Evolutionary conservation across 2,888 invertebrate genomes (phyloP).

Genomic region (Lomographa bimaculata): DNA sequence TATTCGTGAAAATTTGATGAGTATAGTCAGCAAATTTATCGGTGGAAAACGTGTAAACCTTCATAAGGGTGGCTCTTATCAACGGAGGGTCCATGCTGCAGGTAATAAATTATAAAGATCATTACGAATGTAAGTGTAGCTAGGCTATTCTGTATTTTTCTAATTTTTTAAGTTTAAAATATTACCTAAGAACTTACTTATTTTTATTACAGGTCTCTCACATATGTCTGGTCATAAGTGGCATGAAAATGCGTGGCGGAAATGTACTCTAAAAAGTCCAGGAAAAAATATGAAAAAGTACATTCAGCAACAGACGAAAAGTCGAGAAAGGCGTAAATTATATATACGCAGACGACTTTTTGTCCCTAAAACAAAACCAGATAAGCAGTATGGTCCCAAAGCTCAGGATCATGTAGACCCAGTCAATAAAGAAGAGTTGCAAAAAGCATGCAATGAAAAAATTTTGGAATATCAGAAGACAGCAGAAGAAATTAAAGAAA

Average conservation of each 20-base stretch:
- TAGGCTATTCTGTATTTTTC: too few species aligned
- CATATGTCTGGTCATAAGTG: neutral
- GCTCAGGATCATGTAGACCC: neutral
- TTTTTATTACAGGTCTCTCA: neutral
- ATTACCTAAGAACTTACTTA: too few species aligned
- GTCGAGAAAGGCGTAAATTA: neutral
- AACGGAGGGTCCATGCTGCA: constrained; percentile 3
- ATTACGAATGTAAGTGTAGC: too few species aligned
- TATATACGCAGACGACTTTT: neutral
- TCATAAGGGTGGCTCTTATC: constrained; percentile 3
- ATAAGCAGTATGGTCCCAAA: neutral
- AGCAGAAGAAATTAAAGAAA: too few species aligned
- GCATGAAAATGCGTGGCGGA: neutral
- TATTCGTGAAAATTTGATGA: neutral
- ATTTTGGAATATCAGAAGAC: too few species aligned
- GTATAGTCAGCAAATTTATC: neutral
- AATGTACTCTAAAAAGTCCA: neutral
- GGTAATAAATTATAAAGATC: too few species aligned
- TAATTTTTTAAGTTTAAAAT: too few species aligned
- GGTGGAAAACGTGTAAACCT: neutral
- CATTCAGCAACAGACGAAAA: neutral
- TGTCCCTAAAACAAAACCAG: neutral
- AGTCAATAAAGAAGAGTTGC: too few species aligned
- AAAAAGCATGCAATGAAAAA: too few species aligned
- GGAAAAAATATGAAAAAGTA: neutral